Percentiles rank a stretch among this genome's conserved stretches.
Conservation (phyloP, 1,140 invertebrate genomes). For the Cheumatopsyche charites region DNA sequence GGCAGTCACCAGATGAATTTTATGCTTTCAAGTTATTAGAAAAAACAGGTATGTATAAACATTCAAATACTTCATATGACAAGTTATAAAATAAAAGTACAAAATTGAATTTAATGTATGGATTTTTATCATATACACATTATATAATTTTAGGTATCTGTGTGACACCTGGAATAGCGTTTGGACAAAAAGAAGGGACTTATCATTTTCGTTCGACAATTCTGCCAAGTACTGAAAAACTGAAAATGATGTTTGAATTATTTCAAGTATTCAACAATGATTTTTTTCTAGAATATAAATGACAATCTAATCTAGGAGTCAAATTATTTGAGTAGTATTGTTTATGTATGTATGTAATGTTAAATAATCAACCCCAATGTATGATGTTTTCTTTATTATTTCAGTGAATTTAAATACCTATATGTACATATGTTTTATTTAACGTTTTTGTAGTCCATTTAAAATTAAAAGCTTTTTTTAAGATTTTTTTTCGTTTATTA, state of each 20-base stretch:
- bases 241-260: conserved; percentile 83
- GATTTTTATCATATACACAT: too few species aligned
- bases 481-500: too few species aligned
- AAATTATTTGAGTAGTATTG: too few species aligned
- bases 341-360: too few species aligned
- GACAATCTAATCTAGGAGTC: too few species aligned
- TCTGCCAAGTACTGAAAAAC: conserved; percentile 84
- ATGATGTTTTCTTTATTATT: too few species aligned
- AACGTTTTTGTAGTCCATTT: too few species aligned
- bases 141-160: conserved; percentile 64
- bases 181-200: conserved; percentile 92
- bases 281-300: too few species aligned
- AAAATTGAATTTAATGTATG: neutral
- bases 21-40: conserved; percentile 97
- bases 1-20: conserved; percentile 84
- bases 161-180: conserved; percentile 92
- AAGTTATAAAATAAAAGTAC: neutral
- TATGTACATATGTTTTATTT: too few species aligned
- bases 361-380: too few species aligned
- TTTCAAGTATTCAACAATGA: conserved; percentile 86
- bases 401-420: too few species aligned
- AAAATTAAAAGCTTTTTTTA: too few species aligned
- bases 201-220: conserved; percentile 96
- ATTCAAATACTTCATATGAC: neutral
- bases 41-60: conserved; percentile 75